Base-by-base conservation (phyloP, 2,797 vertebrate species). In the Gouania willdenowi region DNA sequence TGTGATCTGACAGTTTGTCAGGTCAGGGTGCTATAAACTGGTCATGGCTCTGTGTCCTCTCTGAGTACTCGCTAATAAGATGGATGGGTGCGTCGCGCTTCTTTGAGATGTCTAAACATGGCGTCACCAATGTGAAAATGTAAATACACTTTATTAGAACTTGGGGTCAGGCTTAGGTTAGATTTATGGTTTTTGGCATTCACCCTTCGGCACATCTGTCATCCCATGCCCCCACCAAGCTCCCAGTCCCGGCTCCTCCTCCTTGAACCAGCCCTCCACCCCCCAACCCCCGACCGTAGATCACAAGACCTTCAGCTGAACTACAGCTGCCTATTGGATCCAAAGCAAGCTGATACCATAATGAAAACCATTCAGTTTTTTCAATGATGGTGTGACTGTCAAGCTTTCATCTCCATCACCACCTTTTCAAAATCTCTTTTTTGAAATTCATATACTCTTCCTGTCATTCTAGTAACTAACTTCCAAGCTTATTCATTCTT, bases 281-380 rank as follows among this genome's bases (percentile, higher is more conserved):
- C 75, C 71, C 21, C 1, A 68, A 72, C 67, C 69, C 77, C 72
- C 71, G 79, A 57, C 48, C 79, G 59, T 52, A 56, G 85, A 88
- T 89, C 86, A 90, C 83, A 86, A 91, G 91, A 92, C 91, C 90
- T 91, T 91, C 84, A 77, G 87, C 89, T 95, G 93, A 94, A 94
- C 92, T 87, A 50, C 87, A 90, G 89, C 84, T 90, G 90, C 90
- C 90, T 91, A 86, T 86, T 85, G 91, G 87, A 91, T 85, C 51
- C 87, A 86, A 86, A 86, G 91, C 89, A 91, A 93, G 90, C 90
- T 93, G 66, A 90, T 86, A 75, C 84, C 84, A 81, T 90, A 91
- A 92, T 90, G 86, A 89, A 85, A 92, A 91, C 65, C 88, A 88
- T 87, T 92, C 92, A 88, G 82, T 82, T 44, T 43, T 59, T 75